These are phyloP conservation scores for Pyrrhura leucotis DNA, from an alignment of 2,797 vertebrate species.

Conservation along the genomic window DNA sequence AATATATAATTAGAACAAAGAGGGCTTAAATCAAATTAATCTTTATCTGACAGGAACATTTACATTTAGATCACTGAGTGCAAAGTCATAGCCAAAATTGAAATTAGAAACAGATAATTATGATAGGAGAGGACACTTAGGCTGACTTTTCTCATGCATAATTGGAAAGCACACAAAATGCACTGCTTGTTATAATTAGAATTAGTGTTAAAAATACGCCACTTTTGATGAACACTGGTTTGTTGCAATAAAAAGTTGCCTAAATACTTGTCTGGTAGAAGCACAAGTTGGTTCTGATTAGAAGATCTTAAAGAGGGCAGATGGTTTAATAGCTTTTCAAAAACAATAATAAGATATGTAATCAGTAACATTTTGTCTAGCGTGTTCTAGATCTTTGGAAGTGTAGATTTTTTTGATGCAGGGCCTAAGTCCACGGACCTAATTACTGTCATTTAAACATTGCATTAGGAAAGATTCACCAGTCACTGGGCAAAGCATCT, in stretches of 20 bases:
- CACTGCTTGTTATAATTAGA: conserved; percentile 82
- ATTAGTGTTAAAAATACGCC: conserved; percentile 73
- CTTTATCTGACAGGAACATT: conserved; percentile 86
- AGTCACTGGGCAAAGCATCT: neutral
- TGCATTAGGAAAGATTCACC: neutral
- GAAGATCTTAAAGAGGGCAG: conserved; percentile 43
- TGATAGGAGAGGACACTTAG: conserved; percentile 83
- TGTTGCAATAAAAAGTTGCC: conserved; percentile 64
- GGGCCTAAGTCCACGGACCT: neutral
- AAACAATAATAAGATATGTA: neutral
- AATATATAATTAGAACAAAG: conserved; percentile 87
- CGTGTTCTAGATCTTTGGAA: neutral
- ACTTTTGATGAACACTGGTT: conserved; percentile 72
- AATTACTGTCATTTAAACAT: neutral
- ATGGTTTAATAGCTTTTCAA: conserved; percentile 38
- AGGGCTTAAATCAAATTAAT: conserved; percentile 87
- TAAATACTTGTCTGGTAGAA: conserved; percentile 69
- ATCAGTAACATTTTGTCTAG: neutral
- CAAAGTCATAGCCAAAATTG: conserved; percentile 84
- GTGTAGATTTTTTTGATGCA: neutral
- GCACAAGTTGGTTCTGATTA: conserved; percentile 63
- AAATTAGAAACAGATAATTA: conserved; percentile 89
- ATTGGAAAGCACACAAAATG: conserved; percentile 82
- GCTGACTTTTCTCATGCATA: conserved; percentile 79
- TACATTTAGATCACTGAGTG: conserved; percentile 84